These are phyloP conservation scores for Ophion slaviceki DNA, from an alignment of 2,888 invertebrate genomes.

Conservation along the genomic window DNA sequence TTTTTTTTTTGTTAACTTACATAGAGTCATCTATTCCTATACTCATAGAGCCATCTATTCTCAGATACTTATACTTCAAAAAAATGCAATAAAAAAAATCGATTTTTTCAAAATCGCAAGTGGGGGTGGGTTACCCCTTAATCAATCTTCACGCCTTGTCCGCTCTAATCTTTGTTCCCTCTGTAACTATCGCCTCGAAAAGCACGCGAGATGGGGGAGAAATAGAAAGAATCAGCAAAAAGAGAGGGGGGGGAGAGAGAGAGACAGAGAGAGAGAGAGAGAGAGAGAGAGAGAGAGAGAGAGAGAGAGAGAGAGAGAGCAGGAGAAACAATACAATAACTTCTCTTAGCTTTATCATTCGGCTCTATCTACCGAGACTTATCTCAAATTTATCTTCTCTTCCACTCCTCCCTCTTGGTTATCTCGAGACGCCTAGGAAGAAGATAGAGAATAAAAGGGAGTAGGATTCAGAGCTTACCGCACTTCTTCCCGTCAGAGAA, in stretches of 20 bases:
- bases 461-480: conserved; percentile 29
- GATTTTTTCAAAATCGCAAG: too few relatives aligned
- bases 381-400: conserved; percentile 59
- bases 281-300: neutral
- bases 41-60: too few relatives aligned
- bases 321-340: conserved; percentile 25
- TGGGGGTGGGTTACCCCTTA: too few relatives aligned
- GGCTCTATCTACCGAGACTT: conserved; percentile 57
- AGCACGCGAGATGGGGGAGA: neutral
- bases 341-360: conserved; percentile 53
- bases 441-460: conserved; percentile 17
- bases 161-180: neutral
- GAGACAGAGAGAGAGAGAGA: neutral
- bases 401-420: conserved; percentile 31
- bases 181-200: conserved; percentile 23
- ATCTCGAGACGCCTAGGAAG: conserved; percentile 49
- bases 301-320: conserved; percentile 9
- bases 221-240: neutral
- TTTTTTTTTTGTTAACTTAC: too few relatives aligned
- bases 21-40: too few relatives aligned
- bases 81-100: too few relatives aligned
- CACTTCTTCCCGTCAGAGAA: conserved; percentile 25
- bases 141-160: conserved; percentile 16
- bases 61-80: too few relatives aligned
- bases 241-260: neutral